Evolutionary conservation across 2,888 invertebrate genomes (phyloP), one percentile per base, ranked within the genome.

Genomic region (Eristalinus aeneus): DNA sequence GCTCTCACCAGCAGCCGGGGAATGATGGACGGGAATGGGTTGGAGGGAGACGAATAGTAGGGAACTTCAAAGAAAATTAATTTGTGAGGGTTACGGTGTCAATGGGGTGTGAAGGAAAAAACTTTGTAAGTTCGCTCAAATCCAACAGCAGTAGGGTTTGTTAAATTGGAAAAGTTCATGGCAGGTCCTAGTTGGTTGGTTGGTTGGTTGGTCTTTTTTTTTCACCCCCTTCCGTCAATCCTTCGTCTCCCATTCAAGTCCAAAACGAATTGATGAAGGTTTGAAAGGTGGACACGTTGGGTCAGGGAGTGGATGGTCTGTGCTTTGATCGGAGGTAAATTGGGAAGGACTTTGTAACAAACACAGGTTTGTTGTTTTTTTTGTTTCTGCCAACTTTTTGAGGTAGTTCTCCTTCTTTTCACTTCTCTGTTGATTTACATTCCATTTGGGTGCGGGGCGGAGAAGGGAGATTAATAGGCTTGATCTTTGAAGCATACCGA

Each of bases 161-260:
- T 86, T 86, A 86, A 86, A 86, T 86, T 86, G 86, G 86, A 86
- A 86, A 86, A 86, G 82, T 86, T 86, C 82, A 77, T 68, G 69
- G 81, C 72, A 80, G 68, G 39, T 80, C 71, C 23, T 65, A 32
- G 53, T 71, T 81, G 54, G 71, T 32, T 60, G 11, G n/a, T n/a
- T 16, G n/a, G 27, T 65, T 20, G 39, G 56, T 22, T 31, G 64
- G 64, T 31, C 11, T 53, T 20, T 27, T 72, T 73, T 68, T 73
- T 82, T 58, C 46, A 20, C n/a, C 34, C 12, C 16, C 67, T 68
- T 60, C 16, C 11, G 32, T 8, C 6, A 1, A 34, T 20, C 36
- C 36, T 74, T 63, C 20, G 46, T 46, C 39, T 46, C 39, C 5
- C 36, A 72, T 69, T 76, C 39, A 46, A 69, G 69, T 53, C 60